Percentiles rank a stretch among this genome's conserved stretches.
Conservation (phyloP, 2,113 vertebrate genomes). For the Carassius auratus region DNA sequence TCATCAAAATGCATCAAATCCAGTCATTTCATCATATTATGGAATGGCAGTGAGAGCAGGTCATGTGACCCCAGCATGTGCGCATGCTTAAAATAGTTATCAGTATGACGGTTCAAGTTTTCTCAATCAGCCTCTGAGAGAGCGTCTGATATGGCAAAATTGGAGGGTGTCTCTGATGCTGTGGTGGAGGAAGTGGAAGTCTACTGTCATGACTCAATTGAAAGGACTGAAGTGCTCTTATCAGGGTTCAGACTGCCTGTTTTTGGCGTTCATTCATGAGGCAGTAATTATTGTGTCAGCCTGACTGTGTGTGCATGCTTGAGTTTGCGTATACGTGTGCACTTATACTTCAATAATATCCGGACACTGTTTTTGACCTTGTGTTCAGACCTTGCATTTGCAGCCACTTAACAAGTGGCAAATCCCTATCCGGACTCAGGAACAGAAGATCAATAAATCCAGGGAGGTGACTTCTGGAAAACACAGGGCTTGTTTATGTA, state of each 20-base stretch:
- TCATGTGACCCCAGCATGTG: constrained; percentile 17
- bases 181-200: background rate
- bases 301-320: background rate
- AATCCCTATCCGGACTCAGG: background rate
- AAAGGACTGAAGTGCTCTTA: constrained; percentile 8
- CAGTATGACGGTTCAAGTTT: background rate
- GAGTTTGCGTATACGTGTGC: constrained; percentile 3
- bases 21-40: constrained; percentile 41
- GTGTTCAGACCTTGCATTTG: constrained; percentile 9
- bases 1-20: constrained; percentile 13
- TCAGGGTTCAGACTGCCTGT: background rate
- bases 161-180: background rate
- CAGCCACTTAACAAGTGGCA: constrained; percentile 13
- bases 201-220: background rate
- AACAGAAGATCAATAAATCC: constrained; percentile 25
- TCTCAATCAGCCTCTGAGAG: background rate
- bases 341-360: background rate
- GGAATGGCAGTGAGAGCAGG: background rate
- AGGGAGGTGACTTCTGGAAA: background rate
- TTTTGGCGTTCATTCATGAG: background rate
- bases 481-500: constrained; percentile 25
- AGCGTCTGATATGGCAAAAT: background rate
- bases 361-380: background rate
- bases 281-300: background rate
- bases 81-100: constrained; percentile 5